Evolutionary conservation across 2,888 invertebrate species (phyloP), one percentile per base, ranked within the genome.

Genomic region (Agriopis leucophaearia): DNA sequence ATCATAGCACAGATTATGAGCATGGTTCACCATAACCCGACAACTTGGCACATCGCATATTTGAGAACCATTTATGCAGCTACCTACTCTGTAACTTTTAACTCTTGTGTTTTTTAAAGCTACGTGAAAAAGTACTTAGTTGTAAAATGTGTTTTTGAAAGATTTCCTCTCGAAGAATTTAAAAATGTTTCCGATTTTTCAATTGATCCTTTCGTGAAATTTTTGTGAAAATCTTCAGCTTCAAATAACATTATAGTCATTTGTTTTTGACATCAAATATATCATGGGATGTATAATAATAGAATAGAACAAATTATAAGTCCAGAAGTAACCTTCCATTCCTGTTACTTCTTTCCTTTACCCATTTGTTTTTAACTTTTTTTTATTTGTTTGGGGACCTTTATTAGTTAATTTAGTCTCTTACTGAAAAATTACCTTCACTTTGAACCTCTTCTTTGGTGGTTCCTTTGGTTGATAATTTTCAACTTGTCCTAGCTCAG

Each of bases 121-220:
- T 15, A 9, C 35, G 40, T 52, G 44, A 8, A 61, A 44, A 15
- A 35, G 36, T 44, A 40, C 59, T 50, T 40, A 10, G 40, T 60
- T 59, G 40, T 47, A 15, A 59, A 27, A 38, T 16, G 48, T 8
- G 27, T 52, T 27, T 38, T 13, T 27, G 10, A 27, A 47, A 50
- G 47, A 18, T 63, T 66, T 70, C 63, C 66, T 69, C 69, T 65
- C 62, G 59, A 63, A 50, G 36, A 52, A 9, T 38, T 38, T 38
- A 10, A 50, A 42, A 50, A 42, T 42, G 9, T 51, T 51, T 38
- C 35, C 10, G 15, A 55, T 12, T 18, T 18, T 48, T 48, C 5
- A 35, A 27, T 50, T 42, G 13, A 57, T 57, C 35, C 6, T 50
- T 57, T 50, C 50, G 50, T 16, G 50, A 16, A 57, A 63, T 56